Evolutionary conservation across 1,140 invertebrate species (phyloP).

Genomic region (Drosophila lacertosa): DNA sequence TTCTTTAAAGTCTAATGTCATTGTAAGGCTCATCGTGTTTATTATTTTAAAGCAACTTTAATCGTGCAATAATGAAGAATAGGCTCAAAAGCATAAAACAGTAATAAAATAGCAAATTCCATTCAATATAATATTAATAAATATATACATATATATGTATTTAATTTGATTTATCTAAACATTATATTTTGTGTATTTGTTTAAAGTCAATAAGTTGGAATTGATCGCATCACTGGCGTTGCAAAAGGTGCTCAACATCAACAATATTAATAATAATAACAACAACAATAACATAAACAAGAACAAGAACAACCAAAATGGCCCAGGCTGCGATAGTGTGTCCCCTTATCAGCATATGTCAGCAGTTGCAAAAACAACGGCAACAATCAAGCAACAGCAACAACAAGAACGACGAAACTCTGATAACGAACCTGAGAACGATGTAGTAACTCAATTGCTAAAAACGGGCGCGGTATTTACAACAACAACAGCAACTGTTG

Average conservation of each 20-base stretch:
- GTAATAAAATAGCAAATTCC: too few relatives aligned
- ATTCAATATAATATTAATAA: too few relatives aligned
- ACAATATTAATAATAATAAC: slow-evolving; percentile 63
- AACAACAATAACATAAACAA: slow-evolving; percentile 31
- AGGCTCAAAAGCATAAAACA: too few relatives aligned
- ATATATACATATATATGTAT: slow-evolving; percentile 28
- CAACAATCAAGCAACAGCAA: slow-evolving; percentile 40
- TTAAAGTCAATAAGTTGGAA: slow-evolving; percentile 66
- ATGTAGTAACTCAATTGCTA: slow-evolving; percentile 67
- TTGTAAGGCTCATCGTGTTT: too few relatives aligned
- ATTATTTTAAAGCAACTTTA: too few relatives aligned
- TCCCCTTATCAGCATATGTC: slow-evolving; percentile 28
- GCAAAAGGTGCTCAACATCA: slow-evolving; percentile 77
- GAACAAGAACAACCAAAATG: slow-evolving; percentile 29
- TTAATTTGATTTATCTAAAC: background rate
- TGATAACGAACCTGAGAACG: slow-evolving; percentile 60
- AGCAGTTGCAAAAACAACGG: slow-evolving; percentile 29
- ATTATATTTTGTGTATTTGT: slow-evolving; percentile 28
- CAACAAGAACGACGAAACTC: slow-evolving; percentile 64
- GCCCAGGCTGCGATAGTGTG: slow-evolving; percentile 24
- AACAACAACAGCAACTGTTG: slow-evolving; percentile 45
- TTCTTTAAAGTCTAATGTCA: too few relatives aligned
- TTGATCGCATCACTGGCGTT: slow-evolving; percentile 69
- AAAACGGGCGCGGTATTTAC: slow-evolving; percentile 70
- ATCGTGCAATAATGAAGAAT: too few relatives aligned